A percentile compares a stretch with the other conserved stretches of the same genome.
Conservation (phyloP, 2,888 invertebrate genomes). For the Idaea aversata region DNA sequence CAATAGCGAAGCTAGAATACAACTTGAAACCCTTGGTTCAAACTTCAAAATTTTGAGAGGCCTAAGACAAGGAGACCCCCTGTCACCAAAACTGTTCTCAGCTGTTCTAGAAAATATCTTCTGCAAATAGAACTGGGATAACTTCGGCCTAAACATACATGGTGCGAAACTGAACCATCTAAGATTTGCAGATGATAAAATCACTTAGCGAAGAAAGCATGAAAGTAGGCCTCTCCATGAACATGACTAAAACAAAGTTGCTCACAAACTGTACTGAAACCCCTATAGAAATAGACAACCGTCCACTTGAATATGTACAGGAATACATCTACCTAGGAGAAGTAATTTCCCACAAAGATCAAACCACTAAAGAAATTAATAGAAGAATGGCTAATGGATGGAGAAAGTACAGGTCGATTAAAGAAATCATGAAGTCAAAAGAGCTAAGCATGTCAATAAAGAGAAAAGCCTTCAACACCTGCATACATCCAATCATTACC, state of each 20-base stretch:
- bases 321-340: slow-evolving; percentile 10
- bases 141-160: too few relatives aligned
- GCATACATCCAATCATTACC: slow-evolving; percentile 6
- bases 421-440: too few relatives aligned
- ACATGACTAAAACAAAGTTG: slow-evolving; percentile 5
- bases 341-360: slow-evolving; percentile 6
- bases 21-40: slow-evolving; percentile 13
- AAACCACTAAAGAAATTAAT: too few relatives aligned
- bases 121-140: too few relatives aligned
- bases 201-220: slow-evolving; percentile 1
- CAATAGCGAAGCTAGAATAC: slow-evolving; percentile 9
- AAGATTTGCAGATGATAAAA: too few relatives aligned
- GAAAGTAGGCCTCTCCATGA: slow-evolving; percentile 2
- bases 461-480: slow-evolving; percentile 8
- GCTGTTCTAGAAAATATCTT: too few relatives aligned
- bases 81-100: background rate
- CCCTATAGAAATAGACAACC: background rate
- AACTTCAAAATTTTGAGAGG: slow-evolving; percentile 8
- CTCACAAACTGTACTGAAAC: background rate
- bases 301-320: slow-evolving; percentile 11
- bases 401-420: too few relatives aligned
- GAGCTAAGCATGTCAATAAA: too few relatives aligned
- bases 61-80: slow-evolving; percentile 11
- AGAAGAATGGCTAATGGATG: too few relatives aligned
- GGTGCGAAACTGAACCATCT: too few relatives aligned